Conservation (phyloP, 2,888 invertebrate genomes). For the Tuta absoluta region DNA sequence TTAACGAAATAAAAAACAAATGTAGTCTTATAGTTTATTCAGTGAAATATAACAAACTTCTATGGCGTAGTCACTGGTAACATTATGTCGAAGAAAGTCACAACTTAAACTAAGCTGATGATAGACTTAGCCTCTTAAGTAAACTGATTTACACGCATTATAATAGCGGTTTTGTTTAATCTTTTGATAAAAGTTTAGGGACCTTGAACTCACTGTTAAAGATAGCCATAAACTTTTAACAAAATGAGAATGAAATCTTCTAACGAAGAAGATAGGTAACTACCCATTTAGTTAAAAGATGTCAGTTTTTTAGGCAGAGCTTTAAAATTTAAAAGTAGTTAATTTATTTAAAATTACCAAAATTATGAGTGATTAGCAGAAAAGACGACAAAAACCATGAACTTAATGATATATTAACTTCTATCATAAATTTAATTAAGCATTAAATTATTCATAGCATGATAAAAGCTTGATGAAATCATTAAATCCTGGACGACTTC, state of each 20-base stretch:
- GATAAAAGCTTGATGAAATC: conserved; percentile 47
- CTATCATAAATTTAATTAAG: conserved; percentile 65
- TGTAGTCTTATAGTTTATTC: conserved; percentile 64
- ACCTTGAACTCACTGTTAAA: not conserved
- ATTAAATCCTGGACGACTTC: conserved; percentile 24
- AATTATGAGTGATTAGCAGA: not conserved
- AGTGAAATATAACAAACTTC: conserved; percentile 73
- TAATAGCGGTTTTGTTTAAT: not conserved
- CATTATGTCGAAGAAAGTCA: conserved; percentile 41
- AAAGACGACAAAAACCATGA: not conserved
- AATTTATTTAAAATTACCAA: conserved; percentile 1
- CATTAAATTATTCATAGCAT: conserved; percentile 68
- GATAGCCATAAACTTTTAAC: not conserved
- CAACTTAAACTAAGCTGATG: conserved; percentile 27
- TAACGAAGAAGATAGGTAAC: not conserved
- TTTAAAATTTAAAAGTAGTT: conserved; percentile 41
- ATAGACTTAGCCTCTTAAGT: conserved; percentile 31
- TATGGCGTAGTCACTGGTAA: conserved; percentile 81
- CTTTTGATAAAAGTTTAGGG: not conserved
- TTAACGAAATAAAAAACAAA: not conserved
- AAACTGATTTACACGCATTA: conserved; percentile 8
- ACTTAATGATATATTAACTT: conserved; percentile 39
- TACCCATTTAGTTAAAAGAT: conserved; percentile 10
- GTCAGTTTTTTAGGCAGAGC: conserved; percentile 44
- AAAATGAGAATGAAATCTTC: not conserved